Evolutionary conservation across 2,113 vertebrate genomes (phyloP), one percentile per base, ranked within the genome.

Genomic region (Pelecanoides urinatrix): DNA sequence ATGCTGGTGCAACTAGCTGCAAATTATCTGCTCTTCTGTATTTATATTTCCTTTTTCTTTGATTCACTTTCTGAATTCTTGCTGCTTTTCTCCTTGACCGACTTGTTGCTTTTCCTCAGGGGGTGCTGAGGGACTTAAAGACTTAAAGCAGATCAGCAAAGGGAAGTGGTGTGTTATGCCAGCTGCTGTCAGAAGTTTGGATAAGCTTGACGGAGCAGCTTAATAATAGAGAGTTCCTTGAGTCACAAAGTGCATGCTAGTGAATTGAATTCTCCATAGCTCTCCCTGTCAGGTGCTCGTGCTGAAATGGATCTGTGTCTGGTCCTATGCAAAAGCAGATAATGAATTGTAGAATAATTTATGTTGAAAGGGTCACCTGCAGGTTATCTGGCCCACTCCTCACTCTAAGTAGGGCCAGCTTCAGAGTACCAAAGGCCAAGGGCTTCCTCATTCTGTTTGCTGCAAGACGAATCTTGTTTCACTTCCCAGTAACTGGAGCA

Each of bases 1-100:
- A 65, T 91, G 73, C 49, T 94, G 68, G 40, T 89, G 27, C 53
- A 68, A 81, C 36, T 53, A 75, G 49, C 49, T 85, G 87, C 22
- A 58, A 79, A n/a, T 90, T 26, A 44, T 49, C 66, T 90, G 61
- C 13, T 85, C 61, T 81, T 80, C 78, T 82, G 53, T 77, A 17
- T 91, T 96, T 86, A 25, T 68, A 75, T 94, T 96, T 95, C 65
- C 84, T 74, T 71, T 93, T 92, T 53, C 58, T 96, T 95, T 94
- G 55, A 91, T 91, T 88, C 53, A 45, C 53, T 97, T 97, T 79
- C 88, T 96, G 87, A 89, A 75, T 81, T 84, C 66, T 95, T 61
- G 20, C 68, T 92, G 72, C 70, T 93, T 92, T 94, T 92, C 90
- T 85, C 70, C 83, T 86, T 96, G 86, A 91, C 80, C 10, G 9